Evolutionary conservation across 1,140 invertebrate species (phyloP), one percentile per base, ranked within the genome.

Genomic region (Drosophila bifasciata): DNA sequence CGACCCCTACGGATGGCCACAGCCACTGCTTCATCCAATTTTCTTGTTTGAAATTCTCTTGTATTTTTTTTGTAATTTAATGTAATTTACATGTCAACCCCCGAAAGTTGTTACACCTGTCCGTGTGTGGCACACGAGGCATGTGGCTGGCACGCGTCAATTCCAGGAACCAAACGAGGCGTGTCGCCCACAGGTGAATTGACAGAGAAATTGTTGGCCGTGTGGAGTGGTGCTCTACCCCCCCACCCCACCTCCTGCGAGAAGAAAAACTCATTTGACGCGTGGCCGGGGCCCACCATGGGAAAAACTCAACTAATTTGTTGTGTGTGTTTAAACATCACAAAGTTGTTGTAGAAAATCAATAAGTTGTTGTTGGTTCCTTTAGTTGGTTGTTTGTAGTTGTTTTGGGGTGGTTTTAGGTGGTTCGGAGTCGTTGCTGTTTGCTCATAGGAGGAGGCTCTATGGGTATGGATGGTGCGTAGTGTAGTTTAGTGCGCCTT

Each of bases 101-200:
- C 45, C 36, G 11, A 32, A 43, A 32, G 39, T 36, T 49, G 23
- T 52, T 53, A 36, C 69, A 79, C 76, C 77, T 72, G 78, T 76
- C 72, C 77, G 46, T 36, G 32, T 36, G 28, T 3, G 28, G 8
- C 28, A 32, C 28, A 32, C 28, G 28, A 32, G 28, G 28, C 28
- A 32, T 32, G 15, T 15, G n/a, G n/a, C n/a, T n/a, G 49, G 5
- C 17, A 28, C 44, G 13, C 44, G 39, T 36, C 25, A 60, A 53
- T 76, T 57, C 57, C 58, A 46, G 44, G 49, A 58, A 70, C 41
- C 66, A 39, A 76, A 28, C 77, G 46, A 76, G 58, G 59, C 71
- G 67, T 80, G 60, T 50, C 69, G 57, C 50, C 25, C 28, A 58
- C 63, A 68, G 62, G 52, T 66, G 52, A 48, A 39, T 64, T 11